Evolutionary conservation across 1,140 invertebrate species (phyloP).

Genomic region (Pissodes strobi): DNA sequence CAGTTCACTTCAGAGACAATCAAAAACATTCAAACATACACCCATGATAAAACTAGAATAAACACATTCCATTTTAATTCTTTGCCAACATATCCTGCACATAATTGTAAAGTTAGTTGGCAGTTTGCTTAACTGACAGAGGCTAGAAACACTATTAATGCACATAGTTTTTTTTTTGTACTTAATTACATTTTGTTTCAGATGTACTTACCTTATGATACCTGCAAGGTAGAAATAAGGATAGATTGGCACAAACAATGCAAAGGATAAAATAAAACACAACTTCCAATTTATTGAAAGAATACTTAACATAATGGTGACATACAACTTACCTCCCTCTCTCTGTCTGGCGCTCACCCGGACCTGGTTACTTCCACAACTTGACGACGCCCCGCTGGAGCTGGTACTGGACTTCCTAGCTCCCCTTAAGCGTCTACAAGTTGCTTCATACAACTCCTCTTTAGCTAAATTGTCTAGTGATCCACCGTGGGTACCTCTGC

Average conservation of each 20-base stretch:
- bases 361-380: slow-evolving; percentile 33
- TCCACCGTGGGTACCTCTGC: slow-evolving; percentile 56
- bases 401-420: slow-evolving; percentile 24
- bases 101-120: no score
- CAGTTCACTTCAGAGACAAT: no score
- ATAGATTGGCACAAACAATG: background rate
- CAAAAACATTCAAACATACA: no score
- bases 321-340: slow-evolving; percentile 62
- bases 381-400: slow-evolving; percentile 27
- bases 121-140: no score
- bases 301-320: background rate
- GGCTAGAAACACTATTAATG: no score
- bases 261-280: background rate
- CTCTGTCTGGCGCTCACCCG: slow-evolving; percentile 64
- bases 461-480: slow-evolving; percentile 64
- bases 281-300: background rate
- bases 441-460: slow-evolving; percentile 48
- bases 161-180: no score
- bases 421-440: slow-evolving; percentile 21
- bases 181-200: no score
- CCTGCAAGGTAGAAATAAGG: no score
- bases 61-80: no score
- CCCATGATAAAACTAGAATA: no score
- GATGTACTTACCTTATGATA: no score
- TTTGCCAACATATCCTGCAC: no score